These are phyloP conservation scores for Cephus cinctus DNA, from an alignment of 1,140 invertebrate genomes.

Conservation along the genomic window DNA sequence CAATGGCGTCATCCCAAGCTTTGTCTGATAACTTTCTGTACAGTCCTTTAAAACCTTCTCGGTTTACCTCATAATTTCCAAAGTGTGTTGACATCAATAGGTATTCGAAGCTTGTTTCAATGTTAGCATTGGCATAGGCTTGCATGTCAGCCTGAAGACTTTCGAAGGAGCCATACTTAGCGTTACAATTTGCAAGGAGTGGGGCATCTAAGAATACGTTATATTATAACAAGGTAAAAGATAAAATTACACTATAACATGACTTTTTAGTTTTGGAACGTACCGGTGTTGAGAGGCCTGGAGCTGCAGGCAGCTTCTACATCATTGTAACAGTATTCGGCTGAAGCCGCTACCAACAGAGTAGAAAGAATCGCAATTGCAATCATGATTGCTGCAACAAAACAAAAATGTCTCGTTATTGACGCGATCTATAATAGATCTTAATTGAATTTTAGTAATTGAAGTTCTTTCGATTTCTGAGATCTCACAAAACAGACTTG, in stretches of 20 bases:
- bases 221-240: constrained; percentile 1
- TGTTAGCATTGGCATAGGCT: constrained; percentile 64
- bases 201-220: constrained; percentile 28
- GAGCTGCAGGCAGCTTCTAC: constrained; percentile 60
- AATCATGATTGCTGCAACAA: constrained; percentile 58
- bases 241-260: too few relatives aligned
- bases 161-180: constrained; percentile 65
- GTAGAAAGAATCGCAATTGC: constrained; percentile 53
- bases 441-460: too few relatives aligned
- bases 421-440: too few relatives aligned
- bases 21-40: constrained; percentile 73
- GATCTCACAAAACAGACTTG: too few relatives aligned
- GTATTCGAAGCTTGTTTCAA: constrained; percentile 71
- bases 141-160: constrained; percentile 54
- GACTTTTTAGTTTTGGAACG: too few relatives aligned
- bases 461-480: too few relatives aligned
- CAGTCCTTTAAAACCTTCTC: constrained; percentile 73
- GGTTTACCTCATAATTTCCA: constrained; percentile 73
- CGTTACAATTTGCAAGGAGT: constrained; percentile 61
- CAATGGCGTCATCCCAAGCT: constrained; percentile 71
- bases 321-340: constrained; percentile 64
- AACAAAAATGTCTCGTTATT: constrained; percentile 20
- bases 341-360: constrained; percentile 54
- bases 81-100: constrained; percentile 75
- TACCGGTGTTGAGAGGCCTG: constrained; percentile 39